Evolutionary conservation across 2,888 invertebrate genomes (phyloP), one percentile per base, ranked within the genome.

Genomic region (Lysandra coridon): DNA sequence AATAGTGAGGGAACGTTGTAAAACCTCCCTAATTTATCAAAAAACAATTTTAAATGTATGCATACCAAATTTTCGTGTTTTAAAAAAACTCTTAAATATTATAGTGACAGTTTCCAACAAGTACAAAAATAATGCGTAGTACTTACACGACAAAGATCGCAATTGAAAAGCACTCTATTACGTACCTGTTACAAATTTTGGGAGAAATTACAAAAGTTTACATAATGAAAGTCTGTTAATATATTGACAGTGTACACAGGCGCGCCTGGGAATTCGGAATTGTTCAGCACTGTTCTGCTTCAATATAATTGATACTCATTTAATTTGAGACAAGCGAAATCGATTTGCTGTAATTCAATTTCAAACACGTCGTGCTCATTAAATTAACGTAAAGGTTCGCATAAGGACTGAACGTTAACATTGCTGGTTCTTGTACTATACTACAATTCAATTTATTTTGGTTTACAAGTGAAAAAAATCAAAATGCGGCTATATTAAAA

Each of bases 281-380:
- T 75, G 49, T 75, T 75, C 14, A 14, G 40, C 44, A 75, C 10
- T 23, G 12, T 75, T 23, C 49, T 75, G 23, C 44, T 49, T 30
- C 49, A n/a, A 23, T 49, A 49, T 49, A 30, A 75, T 49, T 75
- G 75, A 75, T 44, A 37, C 30, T 49, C 75, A 75, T 49, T 75
- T 75, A 75, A 75, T 75, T 44, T 75, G 75, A 30, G 40, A 75
- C 75, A 44, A 44, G 75, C 23, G 49, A 75, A 75, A 75, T 75
- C 49, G 49, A 23, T 49, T 75, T 49, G 49, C 23, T 30, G 44
- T 75, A 75, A 75, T 44, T 30, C 49, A 75, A 75, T 75, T 44
- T 75, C 44, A 44, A 75, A 75, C 30, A 44, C 75, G 23, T 49
- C 74, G 49, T 33, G 33, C 69, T 69, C 69, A 69, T 69, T 69